A percentile compares a stretch with the other conserved stretches of the same genome.
These are phyloP conservation scores for Thunnus albacares DNA, from an alignment of 2,797 vertebrate species.

Conservation along the genomic window DNA sequence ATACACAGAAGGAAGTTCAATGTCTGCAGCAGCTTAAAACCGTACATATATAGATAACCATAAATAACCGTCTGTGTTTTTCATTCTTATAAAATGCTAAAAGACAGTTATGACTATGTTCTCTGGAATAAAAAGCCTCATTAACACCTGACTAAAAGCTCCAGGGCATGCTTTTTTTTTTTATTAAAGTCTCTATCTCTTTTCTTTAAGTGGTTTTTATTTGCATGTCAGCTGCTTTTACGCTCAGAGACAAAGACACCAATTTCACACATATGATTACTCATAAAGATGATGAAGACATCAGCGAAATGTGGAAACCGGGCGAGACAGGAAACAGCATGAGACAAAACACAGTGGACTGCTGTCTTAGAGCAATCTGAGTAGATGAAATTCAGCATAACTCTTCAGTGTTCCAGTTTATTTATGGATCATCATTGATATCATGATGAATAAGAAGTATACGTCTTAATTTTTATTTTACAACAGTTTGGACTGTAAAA, in stretches of 20 bases:
- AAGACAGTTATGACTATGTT: conserved; percentile 26
- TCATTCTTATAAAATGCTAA: conserved; percentile 2
- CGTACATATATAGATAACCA: not conserved
- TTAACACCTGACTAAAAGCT: conserved; percentile 33
- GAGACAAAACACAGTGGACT: conserved; percentile 12
- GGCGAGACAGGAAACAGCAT: conserved; percentile 1
- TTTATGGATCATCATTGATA: not conserved
- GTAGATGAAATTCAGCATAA: conserved; percentile 7
- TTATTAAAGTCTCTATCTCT: not conserved
- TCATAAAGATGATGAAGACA: conserved; percentile 20
- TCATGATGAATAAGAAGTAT: not conserved
- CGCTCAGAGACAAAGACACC: conserved; percentile 38
- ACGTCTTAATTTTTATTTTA: too few relatives aligned
- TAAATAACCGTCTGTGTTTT: not conserved
- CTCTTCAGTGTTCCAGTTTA: conserved; percentile 5
- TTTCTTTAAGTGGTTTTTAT: conserved; percentile 27
- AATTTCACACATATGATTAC: conserved; percentile 54
- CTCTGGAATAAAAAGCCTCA: conserved; percentile 39
- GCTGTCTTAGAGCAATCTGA: not conserved
- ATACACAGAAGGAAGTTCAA: conserved; percentile 8
- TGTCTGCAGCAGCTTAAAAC: conserved; percentile 11
- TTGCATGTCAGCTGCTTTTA: conserved; percentile 16
- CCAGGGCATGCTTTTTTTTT: not conserved
- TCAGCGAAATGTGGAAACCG: conserved; percentile 19
- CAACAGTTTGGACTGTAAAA: too few relatives aligned